Base-by-base conservation (phyloP, 1,140 invertebrate genomes). In the Cyrtorhinus lividipennis region DNA sequence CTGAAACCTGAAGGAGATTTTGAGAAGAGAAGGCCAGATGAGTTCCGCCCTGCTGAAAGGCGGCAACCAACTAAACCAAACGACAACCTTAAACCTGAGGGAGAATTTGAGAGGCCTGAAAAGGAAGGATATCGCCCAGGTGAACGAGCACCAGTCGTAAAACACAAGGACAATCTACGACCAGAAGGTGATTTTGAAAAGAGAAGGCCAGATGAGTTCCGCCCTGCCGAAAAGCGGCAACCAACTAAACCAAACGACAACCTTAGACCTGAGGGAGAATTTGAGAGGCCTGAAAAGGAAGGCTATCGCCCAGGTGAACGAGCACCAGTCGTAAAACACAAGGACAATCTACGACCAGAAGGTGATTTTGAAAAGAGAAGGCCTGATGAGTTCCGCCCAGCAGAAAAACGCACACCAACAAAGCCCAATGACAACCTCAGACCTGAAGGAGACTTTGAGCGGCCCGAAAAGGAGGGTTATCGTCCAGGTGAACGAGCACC, bases 391-490 rank as follows among this genome's bases (percentile, higher is more conserved):
- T 80, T 71, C 24, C 68, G 68, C 12, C 67, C 65, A 20, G 63
- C 59, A 0, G 71, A 72, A 56, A 53, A 68, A 59, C 67, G 64
- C 27, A 70, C 68, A 59, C 67, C 68, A 61, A 63, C 70, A 0
- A 68, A 65, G 64, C 71, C 76, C 27, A 74, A 75, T 66, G 82
- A 84, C 72, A 85, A 84, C 70, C 68, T 85, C 0, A 78, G 73
- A 68, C 73, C 78, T 0, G 84, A 86, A 73, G 84, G 82, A 60
- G 74, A 80, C 13, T 80, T 83, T 72, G 75, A 79, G 22, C 72
- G 74, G 64, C 72, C 73, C 63, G 71, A 75, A 45, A 82, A 68
- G 69, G 75, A 61, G 77, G 72, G 69, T 66, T 69, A 68, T 26
- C 65, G 65, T 25, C 72, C 72, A 12, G 67, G 62, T 30, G 70